Conservation (phyloP, 1,140 invertebrate species). For the Berghia stephanieae region DNA sequence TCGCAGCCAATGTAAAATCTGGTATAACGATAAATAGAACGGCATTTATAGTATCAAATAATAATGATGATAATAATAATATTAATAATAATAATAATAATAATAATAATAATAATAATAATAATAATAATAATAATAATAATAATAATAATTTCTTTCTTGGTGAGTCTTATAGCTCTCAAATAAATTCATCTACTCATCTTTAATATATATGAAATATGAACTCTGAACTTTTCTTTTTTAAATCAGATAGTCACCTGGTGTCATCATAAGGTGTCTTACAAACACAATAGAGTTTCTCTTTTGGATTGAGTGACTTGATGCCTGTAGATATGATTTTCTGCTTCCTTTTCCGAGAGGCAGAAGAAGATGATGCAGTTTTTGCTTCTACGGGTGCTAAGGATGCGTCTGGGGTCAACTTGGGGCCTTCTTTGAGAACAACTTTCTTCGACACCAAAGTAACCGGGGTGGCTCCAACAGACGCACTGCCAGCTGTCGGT, state of each 20-base stretch:
- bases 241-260: conserved; percentile 50
- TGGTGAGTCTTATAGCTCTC: too few species aligned
- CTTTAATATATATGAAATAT: background rate
- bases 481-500: conserved; percentile 8
- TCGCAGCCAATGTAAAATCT: conserved; percentile 99
- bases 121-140: background rate
- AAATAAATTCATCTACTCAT: too few species aligned
- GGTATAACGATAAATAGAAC: conserved; percentile 27
- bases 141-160: too few species aligned
- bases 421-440: too few species aligned
- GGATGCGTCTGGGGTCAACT: too few species aligned
- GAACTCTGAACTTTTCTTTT: background rate
- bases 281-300: conserved; percentile 90
- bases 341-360: conserved; percentile 55
- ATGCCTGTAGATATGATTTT: conserved; percentile 61
- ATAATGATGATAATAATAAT: background rate
- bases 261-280: conserved; percentile 92
- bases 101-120: background rate
- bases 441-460: conserved; percentile 11
- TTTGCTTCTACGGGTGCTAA: too few species aligned
- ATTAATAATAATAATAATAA: background rate
- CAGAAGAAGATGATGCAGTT: background rate
- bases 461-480: background rate
- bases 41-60: background rate
- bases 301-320: conserved; percentile 46